A percentile compares a stretch with the other conserved stretches of the same genome.
These are phyloP conservation scores for Perca flavescens DNA, from an alignment of 2,113 vertebrate genomes.

Conservation along the genomic window DNA sequence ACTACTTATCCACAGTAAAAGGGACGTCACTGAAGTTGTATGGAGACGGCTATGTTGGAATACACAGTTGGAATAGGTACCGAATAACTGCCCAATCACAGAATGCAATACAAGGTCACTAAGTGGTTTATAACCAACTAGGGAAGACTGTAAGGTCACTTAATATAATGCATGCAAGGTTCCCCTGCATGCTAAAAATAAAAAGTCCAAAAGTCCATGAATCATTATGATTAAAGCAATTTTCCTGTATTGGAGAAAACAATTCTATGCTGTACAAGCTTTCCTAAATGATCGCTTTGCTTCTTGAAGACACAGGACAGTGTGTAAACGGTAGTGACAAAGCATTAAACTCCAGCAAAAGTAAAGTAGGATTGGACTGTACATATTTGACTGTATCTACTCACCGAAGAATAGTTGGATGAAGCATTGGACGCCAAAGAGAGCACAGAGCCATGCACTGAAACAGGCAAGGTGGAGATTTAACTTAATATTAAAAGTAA, in stretches of 20 bases:
- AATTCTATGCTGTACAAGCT: not conserved
- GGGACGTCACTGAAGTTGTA: not conserved
- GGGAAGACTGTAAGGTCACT: not conserved
- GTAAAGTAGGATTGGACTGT: not conserved
- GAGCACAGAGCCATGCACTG: constrained; percentile 97
- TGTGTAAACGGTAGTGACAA: not conserved
- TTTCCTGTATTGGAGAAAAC: not conserved
- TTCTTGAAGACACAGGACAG: not conserved
- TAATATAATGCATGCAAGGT: not conserved
- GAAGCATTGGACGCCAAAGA: constrained; percentile 98
- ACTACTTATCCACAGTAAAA: not conserved
- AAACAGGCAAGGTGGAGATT: constrained; percentile 43
- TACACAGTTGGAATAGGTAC: not conserved
- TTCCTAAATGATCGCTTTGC: not conserved
- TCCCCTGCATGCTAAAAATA: not conserved
- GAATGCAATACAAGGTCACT: not conserved
- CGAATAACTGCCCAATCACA: not conserved
- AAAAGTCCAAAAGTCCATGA: not conserved
- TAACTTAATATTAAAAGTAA: constrained; percentile 4
- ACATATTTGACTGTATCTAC: constrained; percentile 64
- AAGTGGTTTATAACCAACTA: not conserved
- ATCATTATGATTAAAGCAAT: not conserved
- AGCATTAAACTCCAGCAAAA: not conserved
- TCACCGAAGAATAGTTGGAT: constrained; percentile 96
- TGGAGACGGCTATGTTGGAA: not conserved